Percentiles rank a stretch among this genome's conserved stretches.
Evolutionary conservation across 2,888 invertebrate species (phyloP).

Genomic region (Sminthurides aquaticus): DNA sequence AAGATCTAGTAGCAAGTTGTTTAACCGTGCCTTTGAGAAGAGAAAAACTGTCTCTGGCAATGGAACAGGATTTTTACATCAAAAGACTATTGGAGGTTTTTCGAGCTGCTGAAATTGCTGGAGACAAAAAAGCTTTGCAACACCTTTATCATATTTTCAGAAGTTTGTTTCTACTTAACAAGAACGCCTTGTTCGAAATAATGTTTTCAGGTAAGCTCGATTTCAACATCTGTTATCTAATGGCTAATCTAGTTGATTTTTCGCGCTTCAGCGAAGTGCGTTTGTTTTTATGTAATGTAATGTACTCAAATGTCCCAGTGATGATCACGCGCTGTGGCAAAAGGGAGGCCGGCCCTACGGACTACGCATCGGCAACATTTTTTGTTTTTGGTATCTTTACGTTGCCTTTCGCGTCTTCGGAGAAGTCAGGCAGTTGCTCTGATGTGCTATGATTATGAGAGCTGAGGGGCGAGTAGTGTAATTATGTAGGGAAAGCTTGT

Average conservation of each 20-base stretch:
- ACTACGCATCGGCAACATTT: conserved; percentile 4
- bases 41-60: conserved; percentile 85
- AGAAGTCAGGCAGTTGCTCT: conserved; percentile 26
- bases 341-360: conserved; percentile 29
- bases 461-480: conserved; percentile 29
- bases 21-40: conserved; percentile 81
- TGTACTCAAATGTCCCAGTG: conserved; percentile 21
- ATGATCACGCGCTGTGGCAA: conserved; percentile 29
- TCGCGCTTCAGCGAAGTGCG: background rate
- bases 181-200: conserved; percentile 91
- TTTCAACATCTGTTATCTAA: conserved; percentile 21
- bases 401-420: conserved; percentile 1
- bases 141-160: conserved; percentile 96
- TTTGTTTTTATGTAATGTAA: background rate
- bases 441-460: conserved; percentile 43
- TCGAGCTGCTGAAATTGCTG: conserved; percentile 93
- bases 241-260: background rate
- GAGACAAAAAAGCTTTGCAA: conserved; percentile 88
- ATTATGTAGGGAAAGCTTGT: background rate
- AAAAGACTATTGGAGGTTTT: conserved; percentile 89
- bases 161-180: conserved; percentile 96
- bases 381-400: background rate
- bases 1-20: conserved; percentile 81
- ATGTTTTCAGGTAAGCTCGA: conserved; percentile 70
- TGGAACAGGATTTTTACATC: conserved; percentile 92